These are phyloP conservation scores for Lasioglossum villosulum DNA, from an alignment of 2,888 invertebrate genomes.

Conservation along the genomic window DNA sequence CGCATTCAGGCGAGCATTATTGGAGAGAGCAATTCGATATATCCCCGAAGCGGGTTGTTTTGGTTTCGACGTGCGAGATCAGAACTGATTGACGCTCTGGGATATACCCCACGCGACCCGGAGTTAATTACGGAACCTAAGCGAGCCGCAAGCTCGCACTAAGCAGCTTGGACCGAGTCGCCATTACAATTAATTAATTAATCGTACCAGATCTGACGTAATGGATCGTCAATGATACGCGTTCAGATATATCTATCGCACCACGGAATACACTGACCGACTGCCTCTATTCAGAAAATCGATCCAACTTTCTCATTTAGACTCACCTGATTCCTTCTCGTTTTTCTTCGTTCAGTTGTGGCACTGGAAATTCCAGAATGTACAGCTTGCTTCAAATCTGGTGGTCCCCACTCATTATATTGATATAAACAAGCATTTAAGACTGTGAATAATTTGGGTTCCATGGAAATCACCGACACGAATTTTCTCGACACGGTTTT, in stretches of 20 bases:
- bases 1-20: constrained; percentile 53
- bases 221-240: constrained; percentile 56
- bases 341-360: background rate
- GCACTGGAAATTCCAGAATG: background rate
- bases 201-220: constrained; percentile 65
- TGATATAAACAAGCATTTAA: background rate
- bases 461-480: too few species aligned
- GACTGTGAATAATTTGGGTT: background rate
- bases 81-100: constrained; percentile 73
- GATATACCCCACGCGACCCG: constrained; percentile 62
- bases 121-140: constrained; percentile 73
- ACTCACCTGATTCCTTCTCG: background rate
- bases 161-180: constrained; percentile 60
- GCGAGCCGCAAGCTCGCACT: constrained; percentile 64
- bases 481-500: too few species aligned
- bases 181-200: constrained; percentile 78
- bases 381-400: background rate
- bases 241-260: constrained; percentile 50
- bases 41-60: constrained; percentile 55
- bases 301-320: background rate
- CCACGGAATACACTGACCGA: background rate
- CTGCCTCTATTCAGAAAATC: background rate
- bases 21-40: constrained; percentile 46
- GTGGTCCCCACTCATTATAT: background rate
- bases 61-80: constrained; percentile 66